Percentiles rank a stretch among this genome's conserved stretches.
Evolutionary conservation across 2,888 invertebrate species (phyloP).

Genomic region (Pollenia labialis): DNA sequence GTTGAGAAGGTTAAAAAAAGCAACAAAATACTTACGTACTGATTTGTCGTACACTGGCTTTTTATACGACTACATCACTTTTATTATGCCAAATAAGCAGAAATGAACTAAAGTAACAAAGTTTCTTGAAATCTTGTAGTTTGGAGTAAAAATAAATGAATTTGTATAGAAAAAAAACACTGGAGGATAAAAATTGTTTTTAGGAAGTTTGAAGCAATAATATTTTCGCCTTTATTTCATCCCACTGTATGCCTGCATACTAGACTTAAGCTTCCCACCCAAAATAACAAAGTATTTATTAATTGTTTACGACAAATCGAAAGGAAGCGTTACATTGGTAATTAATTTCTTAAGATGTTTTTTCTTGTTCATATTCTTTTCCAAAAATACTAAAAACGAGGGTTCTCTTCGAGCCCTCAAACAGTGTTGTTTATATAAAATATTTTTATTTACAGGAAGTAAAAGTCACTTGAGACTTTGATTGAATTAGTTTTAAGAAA

Average conservation of each 20-base stretch:
- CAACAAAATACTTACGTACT: constrained; percentile 24
- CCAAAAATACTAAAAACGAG: constrained; percentile 5
- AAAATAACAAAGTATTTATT: constrained; percentile 67
- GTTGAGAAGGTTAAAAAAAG: constrained; percentile 63
- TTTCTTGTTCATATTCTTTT: constrained; percentile 21
- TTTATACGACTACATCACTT: constrained; percentile 44
- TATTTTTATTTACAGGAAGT: constrained; percentile 28
- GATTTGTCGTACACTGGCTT: constrained; percentile 31
- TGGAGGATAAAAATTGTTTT: background rate
- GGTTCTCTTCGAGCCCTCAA: constrained; percentile 9
- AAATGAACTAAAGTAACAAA: constrained; percentile 28
- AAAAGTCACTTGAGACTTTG: constrained; percentile 68
- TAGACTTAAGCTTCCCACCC: constrained; percentile 16
- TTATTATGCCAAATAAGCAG: constrained; percentile 65
- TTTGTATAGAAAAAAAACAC: background rate
- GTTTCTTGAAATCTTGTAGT: background rate
- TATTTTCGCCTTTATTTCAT: background rate
- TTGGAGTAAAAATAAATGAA: background rate
- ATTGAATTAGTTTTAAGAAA: constrained; percentile 71
- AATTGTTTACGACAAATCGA: constrained; percentile 74
- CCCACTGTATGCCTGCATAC: constrained; percentile 16
- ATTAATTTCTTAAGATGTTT: constrained; percentile 70
- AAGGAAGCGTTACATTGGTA: constrained; percentile 73
- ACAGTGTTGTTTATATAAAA: constrained; percentile 19
- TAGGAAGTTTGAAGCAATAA: background rate